Evolutionary conservation across 2,113 vertebrate genomes (phyloP).

Genomic region (Leptobrachium leishanense): DNA sequence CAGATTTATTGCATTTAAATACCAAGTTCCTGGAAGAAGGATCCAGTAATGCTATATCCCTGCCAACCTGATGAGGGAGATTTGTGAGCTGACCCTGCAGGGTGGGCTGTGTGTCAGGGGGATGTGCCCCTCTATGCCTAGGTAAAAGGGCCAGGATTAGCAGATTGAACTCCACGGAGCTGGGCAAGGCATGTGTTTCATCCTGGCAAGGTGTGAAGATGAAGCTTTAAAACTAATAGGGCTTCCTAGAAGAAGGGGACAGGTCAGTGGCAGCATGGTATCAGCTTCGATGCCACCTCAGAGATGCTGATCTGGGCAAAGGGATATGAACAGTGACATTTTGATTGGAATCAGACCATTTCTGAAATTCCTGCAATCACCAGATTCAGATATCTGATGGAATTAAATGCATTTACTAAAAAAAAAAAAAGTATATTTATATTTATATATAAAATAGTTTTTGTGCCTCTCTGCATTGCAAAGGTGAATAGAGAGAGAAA

Average conservation of each 20-base stretch:
- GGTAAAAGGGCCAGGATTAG: conserved; percentile 53
- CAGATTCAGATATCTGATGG: too few relatives aligned
- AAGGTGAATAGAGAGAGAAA: too few relatives aligned
- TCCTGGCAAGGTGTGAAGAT: background rate
- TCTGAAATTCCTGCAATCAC: too few relatives aligned
- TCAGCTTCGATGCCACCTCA: too few relatives aligned
- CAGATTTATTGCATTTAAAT: conserved; percentile 60
- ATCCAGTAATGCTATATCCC: conserved; percentile 56
- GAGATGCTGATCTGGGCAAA: too few relatives aligned
- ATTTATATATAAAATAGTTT: too few relatives aligned
- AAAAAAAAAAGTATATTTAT: too few relatives aligned
- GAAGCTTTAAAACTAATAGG: background rate
- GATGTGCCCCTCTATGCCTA: conserved; percentile 51
- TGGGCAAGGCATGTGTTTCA: conserved; percentile 5
- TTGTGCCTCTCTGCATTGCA: too few relatives aligned
- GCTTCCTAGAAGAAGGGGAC: background rate
- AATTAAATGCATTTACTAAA: too few relatives aligned
- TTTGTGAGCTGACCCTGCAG: conserved; percentile 53
- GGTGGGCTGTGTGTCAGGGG: conserved; percentile 51
- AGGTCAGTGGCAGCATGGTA: too few relatives aligned
- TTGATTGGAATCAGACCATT: too few relatives aligned
- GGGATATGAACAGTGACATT: too few relatives aligned
- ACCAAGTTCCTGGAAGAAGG: conserved; percentile 53
- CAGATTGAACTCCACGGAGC: conserved; percentile 56
- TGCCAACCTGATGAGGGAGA: conserved; percentile 54